Conservation (phyloP, 2,797 vertebrate species). For the Rhinella marina region DNA sequence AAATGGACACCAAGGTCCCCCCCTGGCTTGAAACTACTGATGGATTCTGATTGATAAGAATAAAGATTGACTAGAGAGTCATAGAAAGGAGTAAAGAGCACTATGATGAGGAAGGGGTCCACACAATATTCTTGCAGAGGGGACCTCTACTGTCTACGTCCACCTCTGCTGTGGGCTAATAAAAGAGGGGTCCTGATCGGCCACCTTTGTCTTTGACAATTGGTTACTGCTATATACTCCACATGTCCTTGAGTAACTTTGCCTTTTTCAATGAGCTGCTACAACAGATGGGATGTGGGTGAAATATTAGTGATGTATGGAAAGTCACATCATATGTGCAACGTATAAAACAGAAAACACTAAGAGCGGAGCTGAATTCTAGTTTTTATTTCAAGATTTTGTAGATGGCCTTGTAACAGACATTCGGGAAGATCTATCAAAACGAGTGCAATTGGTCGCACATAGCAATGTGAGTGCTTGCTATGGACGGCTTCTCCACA, state of each 20-base stretch:
- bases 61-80: too few species aligned
- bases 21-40: too few species aligned
- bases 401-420: background rate
- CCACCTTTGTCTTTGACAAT: background rate
- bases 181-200: too few species aligned
- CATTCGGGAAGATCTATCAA: background rate
- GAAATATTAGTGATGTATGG: conserved; percentile 13
- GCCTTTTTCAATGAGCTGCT: background rate
- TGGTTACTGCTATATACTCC: background rate
- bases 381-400: background rate
- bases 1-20: too few species aligned
- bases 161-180: too few species aligned
- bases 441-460: background rate
- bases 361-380: background rate
- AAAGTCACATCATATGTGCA: background rate
- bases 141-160: too few species aligned
- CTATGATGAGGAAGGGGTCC: too few species aligned
- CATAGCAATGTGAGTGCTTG: background rate
- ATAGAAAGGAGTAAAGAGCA: too few species aligned
- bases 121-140: too few species aligned
- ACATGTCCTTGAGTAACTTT: background rate
- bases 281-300: conserved; percentile 3
- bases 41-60: too few species aligned
- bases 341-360: background rate
- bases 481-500: background rate